A percentile compares a stretch with the other conserved stretches of the same genome.
Conservation (phyloP, 2,888 invertebrate species). For the Chaetogeoica ovagalla region DNA sequence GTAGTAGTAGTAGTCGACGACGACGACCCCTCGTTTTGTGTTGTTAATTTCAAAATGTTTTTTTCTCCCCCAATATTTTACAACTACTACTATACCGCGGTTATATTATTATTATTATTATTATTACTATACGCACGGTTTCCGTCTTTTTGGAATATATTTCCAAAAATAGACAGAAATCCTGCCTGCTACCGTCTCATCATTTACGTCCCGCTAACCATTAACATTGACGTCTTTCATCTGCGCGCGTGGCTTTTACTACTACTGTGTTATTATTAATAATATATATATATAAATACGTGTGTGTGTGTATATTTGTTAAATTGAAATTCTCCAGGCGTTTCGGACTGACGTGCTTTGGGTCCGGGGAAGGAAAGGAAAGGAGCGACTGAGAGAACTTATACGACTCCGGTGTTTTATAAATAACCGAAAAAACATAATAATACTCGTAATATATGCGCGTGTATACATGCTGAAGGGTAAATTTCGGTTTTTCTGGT, state of each 20-base stretch:
- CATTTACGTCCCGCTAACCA: constrained; percentile 53
- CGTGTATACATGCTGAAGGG: constrained; percentile 36
- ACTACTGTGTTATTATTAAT: constrained; percentile 51
- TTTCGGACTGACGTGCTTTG: not conserved
- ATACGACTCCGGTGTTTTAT: constrained; percentile 12
- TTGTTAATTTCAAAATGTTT: constrained; percentile 59
- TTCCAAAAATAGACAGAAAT: constrained; percentile 50
- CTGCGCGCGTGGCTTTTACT: constrained; percentile 50
- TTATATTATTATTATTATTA: not conserved
- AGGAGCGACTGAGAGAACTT: not conserved
- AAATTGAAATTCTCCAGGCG: constrained; percentile 47
- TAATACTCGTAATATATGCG: constrained; percentile 10
- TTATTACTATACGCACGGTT: constrained; percentile 7
- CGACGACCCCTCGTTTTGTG: constrained; percentile 61
- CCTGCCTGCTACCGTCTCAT: constrained; percentile 41
- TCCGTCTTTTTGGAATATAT: constrained; percentile 52
- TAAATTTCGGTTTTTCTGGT: constrained; percentile 25
- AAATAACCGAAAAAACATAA: constrained; percentile 32
- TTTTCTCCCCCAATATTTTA: constrained; percentile 9
- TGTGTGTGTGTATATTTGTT: constrained; percentile 32
- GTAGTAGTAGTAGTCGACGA: not conserved
- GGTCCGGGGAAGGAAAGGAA: not conserved
- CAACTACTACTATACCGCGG: not conserved
- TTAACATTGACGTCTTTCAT: constrained; percentile 53
- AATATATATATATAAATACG: not conserved